These are phyloP conservation scores for Ecliptopera silaceata DNA, from an alignment of 2,888 invertebrate genomes.

Conservation along the genomic window DNA sequence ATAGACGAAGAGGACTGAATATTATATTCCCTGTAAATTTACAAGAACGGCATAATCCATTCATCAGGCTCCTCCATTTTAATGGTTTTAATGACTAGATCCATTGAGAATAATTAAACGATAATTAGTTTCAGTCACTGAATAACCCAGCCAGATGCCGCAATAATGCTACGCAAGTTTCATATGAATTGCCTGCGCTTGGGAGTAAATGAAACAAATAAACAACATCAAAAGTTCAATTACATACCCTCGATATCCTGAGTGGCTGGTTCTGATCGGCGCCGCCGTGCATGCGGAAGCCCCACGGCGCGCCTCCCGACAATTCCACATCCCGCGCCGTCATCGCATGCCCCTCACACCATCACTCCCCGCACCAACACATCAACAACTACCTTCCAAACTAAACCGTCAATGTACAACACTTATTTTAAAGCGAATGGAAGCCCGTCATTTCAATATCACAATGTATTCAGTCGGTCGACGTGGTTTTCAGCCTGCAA, in stretches of 20 bases:
- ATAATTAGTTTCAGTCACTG: not conserved
- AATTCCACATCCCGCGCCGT: slow-evolving; percentile 88
- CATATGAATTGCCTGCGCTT: slow-evolving; percentile 5
- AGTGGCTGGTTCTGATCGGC: slow-evolving; percentile 90
- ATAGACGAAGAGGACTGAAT: too few species aligned
- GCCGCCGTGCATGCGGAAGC: slow-evolving; percentile 94
- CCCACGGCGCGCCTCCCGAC: slow-evolving; percentile 93
- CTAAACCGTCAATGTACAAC: slow-evolving; percentile 47
- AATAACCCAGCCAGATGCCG: not conserved
- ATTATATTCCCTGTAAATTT: too few species aligned
- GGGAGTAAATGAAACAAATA: slow-evolving; percentile 11
- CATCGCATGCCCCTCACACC: slow-evolving; percentile 79
- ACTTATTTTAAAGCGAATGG: slow-evolving; percentile 56
- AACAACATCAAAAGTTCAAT: slow-evolving; percentile 35
- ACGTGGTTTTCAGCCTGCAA: slow-evolving; percentile 54
- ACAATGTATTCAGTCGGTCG: slow-evolving; percentile 57
- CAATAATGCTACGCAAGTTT: not conserved
- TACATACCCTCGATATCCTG: slow-evolving; percentile 90
- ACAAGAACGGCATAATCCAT: not conserved
- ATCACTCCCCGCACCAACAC: slow-evolving; percentile 51
- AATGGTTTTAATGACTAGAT: not conserved
- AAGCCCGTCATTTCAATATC: slow-evolving; percentile 63
- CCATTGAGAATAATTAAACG: not conserved
- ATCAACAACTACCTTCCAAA: slow-evolving; percentile 42
- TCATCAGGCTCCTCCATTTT: not conserved